Evolutionary conservation across 2,113 vertebrate genomes (phyloP).

Genomic region (Lanius collurio): DNA sequence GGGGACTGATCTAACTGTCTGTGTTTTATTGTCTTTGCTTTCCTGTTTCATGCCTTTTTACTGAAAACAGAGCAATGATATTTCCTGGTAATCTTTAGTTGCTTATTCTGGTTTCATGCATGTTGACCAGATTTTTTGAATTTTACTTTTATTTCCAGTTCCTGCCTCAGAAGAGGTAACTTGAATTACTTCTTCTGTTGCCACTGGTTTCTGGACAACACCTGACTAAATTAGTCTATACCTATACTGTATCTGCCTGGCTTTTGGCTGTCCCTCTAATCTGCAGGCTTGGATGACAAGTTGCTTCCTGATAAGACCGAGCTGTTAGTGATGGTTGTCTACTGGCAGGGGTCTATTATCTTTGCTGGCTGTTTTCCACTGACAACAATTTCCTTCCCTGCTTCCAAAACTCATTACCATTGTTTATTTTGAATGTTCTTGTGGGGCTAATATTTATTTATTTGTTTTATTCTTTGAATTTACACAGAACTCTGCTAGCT

Average conservation of each 20-base stretch:
- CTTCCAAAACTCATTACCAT: not conserved
- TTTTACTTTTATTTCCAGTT: not conserved
- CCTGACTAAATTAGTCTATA: not conserved
- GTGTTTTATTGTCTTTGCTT: not conserved
- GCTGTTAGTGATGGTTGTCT: not conserved
- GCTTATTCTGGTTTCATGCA: not conserved
- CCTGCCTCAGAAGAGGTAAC: not conserved
- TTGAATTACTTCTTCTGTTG: not conserved
- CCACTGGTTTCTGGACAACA: not conserved
- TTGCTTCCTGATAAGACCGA: not conserved
- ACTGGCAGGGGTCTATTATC: not conserved
- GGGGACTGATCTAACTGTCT: not conserved
- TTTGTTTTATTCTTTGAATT: constrained; percentile 24
- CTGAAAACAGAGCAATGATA: not conserved
- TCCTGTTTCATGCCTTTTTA: not conserved
- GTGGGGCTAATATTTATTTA: not conserved
- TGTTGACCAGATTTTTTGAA: not conserved
- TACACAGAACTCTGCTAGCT: not conserved
- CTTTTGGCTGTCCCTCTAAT: not conserved
- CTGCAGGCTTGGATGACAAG: not conserved
- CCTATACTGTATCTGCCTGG: not conserved
- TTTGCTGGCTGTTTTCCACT: constrained; percentile 9
- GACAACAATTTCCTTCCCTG: not conserved
- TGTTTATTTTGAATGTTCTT: constrained; percentile 36
- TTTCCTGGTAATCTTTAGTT: not conserved